Evolutionary conservation across 1,140 invertebrate species (phyloP), one percentile per base, ranked within the genome.

Genomic region (Brachionus plicatilis): DNA sequence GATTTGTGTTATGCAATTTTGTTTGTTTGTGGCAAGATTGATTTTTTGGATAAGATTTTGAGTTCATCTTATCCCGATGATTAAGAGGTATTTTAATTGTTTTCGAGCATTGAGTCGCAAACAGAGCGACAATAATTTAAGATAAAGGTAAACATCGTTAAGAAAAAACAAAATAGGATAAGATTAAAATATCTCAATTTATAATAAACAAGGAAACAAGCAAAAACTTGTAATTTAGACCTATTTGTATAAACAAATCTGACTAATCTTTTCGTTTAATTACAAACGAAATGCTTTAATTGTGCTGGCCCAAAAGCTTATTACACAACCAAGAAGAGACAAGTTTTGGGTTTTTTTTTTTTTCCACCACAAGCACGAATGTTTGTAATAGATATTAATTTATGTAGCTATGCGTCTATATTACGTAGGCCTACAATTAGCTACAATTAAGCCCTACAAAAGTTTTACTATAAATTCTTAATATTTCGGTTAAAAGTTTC

Each of bases 61-160:
- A 24, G 20, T 75, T 75, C 4, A 50, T 76, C 72, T 50, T 76
- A 76, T 76, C 72, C 72, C 72, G 20, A 41, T 37, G 72, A 76
- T 76, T 76, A 76, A 76, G 24, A 50, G 53, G 17, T 76, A 50
- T 76, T 76, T 76, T 76, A 76, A 76, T 76, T 76, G 47, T 50
- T 76, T 76, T 76, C 47, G n/a, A 27, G 41, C 45, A 37, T 50
- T 50, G 41, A 24, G 29, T 72, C 9, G 7, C 37, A 41, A 72
- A 17, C 66, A 33, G 33, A 72, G 41, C 68, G 68, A 72, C 68
- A 72, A 72, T 43, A 76, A 50, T 76, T 76, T 76, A 76, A 76
- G 72, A 76, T 50, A 76, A 50, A 76, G 41, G 72, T 76, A 76
- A 76, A 76, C 45, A 76, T 76, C 45, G 72, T 76, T 76, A 76